Base-by-base conservation (phyloP, 1,140 invertebrate genomes). In the Eumaeus atala region DNA sequence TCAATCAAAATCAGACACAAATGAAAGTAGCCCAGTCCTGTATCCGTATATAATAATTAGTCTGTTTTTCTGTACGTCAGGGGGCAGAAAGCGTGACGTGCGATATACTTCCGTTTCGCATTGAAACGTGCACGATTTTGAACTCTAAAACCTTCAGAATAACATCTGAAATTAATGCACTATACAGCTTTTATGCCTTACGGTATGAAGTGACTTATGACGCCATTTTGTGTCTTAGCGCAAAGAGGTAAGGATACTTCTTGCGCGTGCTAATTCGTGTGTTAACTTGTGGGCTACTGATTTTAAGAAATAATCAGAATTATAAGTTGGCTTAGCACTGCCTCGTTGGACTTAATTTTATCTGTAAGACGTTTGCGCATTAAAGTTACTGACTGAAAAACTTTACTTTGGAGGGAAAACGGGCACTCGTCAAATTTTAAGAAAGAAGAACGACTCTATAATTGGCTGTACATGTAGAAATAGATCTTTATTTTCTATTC, bases 11-110 rank as follows among this genome's bases (percentile, higher is more conserved):
- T 44, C 40, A 44, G 40, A 49, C 18, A 56, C 54, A 72, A 77
- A 75, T 66, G 75, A 78, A 78, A 81, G 77, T 76, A 73, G 70
- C 66, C 56, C 73, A 63, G 66, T 77, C 75, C 70, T 77, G 74
- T 60, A 58, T 74, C 68, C 72, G 77, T 72, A 76, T 74, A 74
- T 75, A 77, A 77, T 77, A 78, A 77, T 77, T 75, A 76, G 67
- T 65, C 63, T 64, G 74, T 77, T 77, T 80, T 79, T 72, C 75
- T 72, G 68, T 74, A 67, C 66, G 70, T 64, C 64, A 61, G 72
- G 50, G 65, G 49, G 70, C 74, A 82, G 78, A 82, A 82, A 82
- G 78, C 78, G 76, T 79, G 64, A 73, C 75, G 66, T 51, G 54
- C 67, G 62, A 51, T 63, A 64, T 62, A 72, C 76, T 82, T 82